Percentiles rank a stretch among this genome's conserved stretches.
Evolutionary conservation across 2,113 vertebrate species (phyloP).

Genomic region (Glareola pratincola): DNA sequence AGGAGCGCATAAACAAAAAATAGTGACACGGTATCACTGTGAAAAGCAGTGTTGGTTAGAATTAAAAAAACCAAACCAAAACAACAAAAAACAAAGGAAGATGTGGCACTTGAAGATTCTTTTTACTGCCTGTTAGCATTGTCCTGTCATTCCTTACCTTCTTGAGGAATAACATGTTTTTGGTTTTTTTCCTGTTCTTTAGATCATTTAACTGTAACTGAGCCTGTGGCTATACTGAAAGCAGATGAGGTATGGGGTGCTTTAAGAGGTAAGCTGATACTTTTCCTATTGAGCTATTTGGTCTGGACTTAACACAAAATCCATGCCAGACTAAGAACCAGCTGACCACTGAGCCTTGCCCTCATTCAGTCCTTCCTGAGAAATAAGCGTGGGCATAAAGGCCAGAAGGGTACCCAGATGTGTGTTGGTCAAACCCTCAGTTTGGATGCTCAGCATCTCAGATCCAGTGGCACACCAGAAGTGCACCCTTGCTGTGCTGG

Average conservation of each 20-base stretch:
- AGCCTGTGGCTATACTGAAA: constrained; percentile 79
- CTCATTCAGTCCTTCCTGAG: not conserved
- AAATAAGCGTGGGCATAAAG: not conserved
- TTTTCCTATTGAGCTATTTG: not conserved
- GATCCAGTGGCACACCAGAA: not conserved
- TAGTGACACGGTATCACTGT: accelerated
- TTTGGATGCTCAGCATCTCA: not conserved
- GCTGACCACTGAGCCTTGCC: not conserved
- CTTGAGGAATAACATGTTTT: not conserved
- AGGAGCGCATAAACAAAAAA: not conserved
- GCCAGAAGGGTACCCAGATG: not conserved
- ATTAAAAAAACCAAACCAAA: not conserved
- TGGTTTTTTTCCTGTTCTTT: not conserved
- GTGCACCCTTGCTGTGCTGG: not conserved
- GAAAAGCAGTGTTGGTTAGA: not conserved
- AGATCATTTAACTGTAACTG: constrained; percentile 84
- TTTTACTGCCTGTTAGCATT: not conserved
- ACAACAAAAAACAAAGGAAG: not conserved
- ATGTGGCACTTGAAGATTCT: not conserved
- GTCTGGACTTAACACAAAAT: not conserved
- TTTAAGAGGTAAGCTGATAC: constrained; percentile 80
- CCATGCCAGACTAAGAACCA: not conserved
- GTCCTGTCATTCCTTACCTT: not conserved
- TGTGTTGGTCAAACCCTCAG: not conserved
- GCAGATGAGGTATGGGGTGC: constrained; percentile 92